Evolutionary conservation across 2,888 invertebrate species (phyloP), one percentile per base, ranked within the genome.

Genomic region (Mongoloraphidia duomilia): DNA sequence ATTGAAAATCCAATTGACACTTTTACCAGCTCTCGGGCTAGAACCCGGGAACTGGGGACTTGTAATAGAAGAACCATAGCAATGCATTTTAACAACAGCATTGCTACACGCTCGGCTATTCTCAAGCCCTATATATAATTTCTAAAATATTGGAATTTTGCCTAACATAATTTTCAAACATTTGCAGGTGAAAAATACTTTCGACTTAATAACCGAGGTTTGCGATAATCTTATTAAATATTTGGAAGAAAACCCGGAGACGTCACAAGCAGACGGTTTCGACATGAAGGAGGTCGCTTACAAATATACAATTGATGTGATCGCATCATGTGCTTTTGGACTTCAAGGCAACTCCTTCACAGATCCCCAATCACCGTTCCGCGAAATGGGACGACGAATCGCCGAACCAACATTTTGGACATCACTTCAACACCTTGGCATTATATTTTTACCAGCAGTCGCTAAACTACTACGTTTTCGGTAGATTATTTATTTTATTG

Each of bases 291-390:
- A 71, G 44, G 63, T 69, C 9, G 55, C 60, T 6, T 53, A 63
- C 3, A 61, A 65, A 17, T 71, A 62, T 44, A 71, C 71, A 1
- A 58, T 65, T 0, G 71, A 73, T 50, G 65, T 67, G 41, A 68
- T 73, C 0, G 66, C 68, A 1, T 66, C 64, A 49, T 69, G 67
- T 42, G 70, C 70, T 11, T 61, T 71, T 49, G 73, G 72, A 0
- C 48, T 71, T 0, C 64, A 70, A 8, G 68, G 68, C 0, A 60
- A 64, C 26, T 65, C 66, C 46, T 70, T 72, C 26, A 47, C 58
- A 0, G 57, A 62, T 0, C 58, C 60, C 10, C 50, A 56, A 39
- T 46, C 54, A 8, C 52, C 62, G 4, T 63, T 69, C 17, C 50
- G 63, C 46, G 41, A 49, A 40, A 56, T 61, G 50, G 64, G 61